Conservation (phyloP, 2,888 invertebrate species). For the Matsumyia berberina region DNA sequence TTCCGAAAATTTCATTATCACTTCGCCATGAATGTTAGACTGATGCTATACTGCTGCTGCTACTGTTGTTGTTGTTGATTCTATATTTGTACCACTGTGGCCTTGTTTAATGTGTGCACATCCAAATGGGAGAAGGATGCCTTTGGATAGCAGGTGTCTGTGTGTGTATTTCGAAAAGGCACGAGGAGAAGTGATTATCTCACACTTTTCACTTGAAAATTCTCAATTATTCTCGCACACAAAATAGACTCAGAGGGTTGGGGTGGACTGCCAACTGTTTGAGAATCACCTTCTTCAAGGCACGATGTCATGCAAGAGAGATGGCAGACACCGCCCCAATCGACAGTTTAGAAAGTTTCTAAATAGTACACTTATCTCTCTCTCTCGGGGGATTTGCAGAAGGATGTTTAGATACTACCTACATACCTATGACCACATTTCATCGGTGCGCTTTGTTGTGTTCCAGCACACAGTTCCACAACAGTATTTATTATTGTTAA, state of each 20-base stretch:
- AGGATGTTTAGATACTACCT: not conserved
- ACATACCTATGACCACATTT: not conserved
- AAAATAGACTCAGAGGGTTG: not conserved
- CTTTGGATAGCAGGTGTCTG: slow-evolving; percentile 6
- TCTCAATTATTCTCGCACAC: slow-evolving; percentile 45
- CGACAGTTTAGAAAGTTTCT: slow-evolving; percentile 29
- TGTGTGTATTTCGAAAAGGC: not conserved
- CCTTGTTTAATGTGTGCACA: not conserved
- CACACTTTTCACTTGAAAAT: slow-evolving; percentile 47
- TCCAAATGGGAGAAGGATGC: not conserved
- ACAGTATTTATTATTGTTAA: slow-evolving; percentile 20
- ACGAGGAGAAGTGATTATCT: slow-evolving; percentile 41
- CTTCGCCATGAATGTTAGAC: slow-evolving; percentile 49
- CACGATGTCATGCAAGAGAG: not conserved
- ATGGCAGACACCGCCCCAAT: not conserved
- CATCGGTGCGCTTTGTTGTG: slow-evolving; percentile 6
- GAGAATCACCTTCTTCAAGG: slow-evolving; percentile 7
- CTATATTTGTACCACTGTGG: not conserved
- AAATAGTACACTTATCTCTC: not conserved
- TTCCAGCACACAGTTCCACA: not conserved
- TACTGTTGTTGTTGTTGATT: slow-evolving; percentile 4
- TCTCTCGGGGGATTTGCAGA: not conserved
- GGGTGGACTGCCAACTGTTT: not conserved
- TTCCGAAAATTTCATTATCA: slow-evolving; percentile 63
- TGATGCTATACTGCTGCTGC: slow-evolving; percentile 6